Percentiles rank a stretch among this genome's conserved stretches.
Conservation (phyloP, 2,113 vertebrate species). For the Thinocorus orbignyianus region DNA sequence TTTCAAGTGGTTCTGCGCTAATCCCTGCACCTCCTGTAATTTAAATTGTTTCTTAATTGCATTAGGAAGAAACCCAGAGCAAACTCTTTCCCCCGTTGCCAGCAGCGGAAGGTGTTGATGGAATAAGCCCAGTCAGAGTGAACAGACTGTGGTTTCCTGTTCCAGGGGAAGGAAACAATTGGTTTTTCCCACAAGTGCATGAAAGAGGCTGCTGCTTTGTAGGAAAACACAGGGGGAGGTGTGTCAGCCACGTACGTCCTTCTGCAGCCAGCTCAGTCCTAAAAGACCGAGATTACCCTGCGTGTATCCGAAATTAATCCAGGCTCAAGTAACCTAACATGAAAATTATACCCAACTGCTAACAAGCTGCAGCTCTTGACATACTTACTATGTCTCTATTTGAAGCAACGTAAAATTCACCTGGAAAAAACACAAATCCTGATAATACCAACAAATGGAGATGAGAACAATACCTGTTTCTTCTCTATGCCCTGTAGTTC, state of each 20-base stretch:
- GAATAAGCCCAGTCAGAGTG: neutral
- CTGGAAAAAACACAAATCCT: neutral
- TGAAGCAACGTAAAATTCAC: neutral
- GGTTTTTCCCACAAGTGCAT: neutral
- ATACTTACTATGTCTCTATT: neutral
- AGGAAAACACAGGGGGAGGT: constrained; percentile 22
- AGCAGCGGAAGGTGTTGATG: neutral
- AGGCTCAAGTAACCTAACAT: neutral
- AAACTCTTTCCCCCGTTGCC: neutral
- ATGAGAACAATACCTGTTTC: neutral
- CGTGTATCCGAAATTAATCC: neutral
- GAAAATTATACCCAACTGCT: neutral
- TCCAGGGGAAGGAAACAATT: constrained; percentile 35
- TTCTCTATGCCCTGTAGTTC: neutral
- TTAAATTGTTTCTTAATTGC: neutral
- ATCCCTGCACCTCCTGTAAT: neutral
- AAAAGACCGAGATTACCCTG: neutral
- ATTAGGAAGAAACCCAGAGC: constrained; percentile 12
- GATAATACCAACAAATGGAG: neutral
- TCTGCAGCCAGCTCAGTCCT: neutral
- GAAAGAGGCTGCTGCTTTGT: neutral
- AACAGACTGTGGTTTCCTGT: constrained; percentile 45
- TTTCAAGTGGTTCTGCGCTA: neutral
- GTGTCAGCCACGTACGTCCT: neutral
- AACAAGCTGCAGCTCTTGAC: neutral